phyloP scores from a whole-genome alignment of 2,797 vertebrate genomes.

The Crypturellus tataupa region DNA sequence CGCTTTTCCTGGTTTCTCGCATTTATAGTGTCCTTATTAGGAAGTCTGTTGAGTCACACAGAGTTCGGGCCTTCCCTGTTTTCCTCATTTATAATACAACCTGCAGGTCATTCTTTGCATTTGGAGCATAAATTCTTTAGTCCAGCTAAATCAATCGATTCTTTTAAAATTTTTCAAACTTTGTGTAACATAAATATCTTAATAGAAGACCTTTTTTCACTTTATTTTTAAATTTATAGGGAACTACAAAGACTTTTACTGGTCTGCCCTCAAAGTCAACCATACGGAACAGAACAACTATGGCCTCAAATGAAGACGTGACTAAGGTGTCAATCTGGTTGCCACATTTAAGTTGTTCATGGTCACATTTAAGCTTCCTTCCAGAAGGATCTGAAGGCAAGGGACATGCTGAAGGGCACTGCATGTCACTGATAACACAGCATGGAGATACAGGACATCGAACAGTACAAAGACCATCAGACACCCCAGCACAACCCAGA shows the following conservation, averaged over 20 bases:
- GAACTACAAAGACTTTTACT: background rate
- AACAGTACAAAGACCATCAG: background rate
- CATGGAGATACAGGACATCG: background rate
- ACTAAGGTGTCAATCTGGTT: background rate
- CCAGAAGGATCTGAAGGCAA: background rate
- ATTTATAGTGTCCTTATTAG: background rate
- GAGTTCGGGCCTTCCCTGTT: background rate
- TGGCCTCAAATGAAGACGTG: background rate
- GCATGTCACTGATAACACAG: background rate
- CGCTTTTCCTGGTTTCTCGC: background rate
- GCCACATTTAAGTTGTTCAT: background rate
- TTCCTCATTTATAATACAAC: fast-evolving
- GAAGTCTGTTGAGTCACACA: background rate
- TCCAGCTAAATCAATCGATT: background rate
- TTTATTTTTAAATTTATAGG: background rate
- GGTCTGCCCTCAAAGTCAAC: background rate
- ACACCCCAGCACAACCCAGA: background rate
- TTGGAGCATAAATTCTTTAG: background rate
- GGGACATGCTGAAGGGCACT: background rate
- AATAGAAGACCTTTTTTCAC: background rate
- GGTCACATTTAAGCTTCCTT: background rate
- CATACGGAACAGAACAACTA: background rate
- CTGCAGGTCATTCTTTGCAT: background rate
- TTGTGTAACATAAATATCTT: background rate
- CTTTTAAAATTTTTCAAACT: background rate